These are phyloP conservation scores for Corythornis vintsioides DNA, from an alignment of 2,113 vertebrate species.

Conservation along the genomic window DNA sequence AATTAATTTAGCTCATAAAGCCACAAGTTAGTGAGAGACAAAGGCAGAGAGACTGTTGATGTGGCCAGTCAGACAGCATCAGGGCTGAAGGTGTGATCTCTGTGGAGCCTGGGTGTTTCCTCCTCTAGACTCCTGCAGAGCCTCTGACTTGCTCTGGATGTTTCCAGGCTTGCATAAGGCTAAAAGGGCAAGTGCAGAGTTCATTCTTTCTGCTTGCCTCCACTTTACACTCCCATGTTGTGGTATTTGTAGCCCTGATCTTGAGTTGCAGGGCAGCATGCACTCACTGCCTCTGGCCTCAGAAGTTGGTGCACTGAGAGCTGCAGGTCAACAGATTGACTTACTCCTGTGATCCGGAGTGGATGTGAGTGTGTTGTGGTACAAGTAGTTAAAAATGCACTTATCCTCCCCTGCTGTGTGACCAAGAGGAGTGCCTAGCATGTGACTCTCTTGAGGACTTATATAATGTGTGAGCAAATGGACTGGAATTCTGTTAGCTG, in stretches of 20 bases:
- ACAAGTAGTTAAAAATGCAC: not conserved
- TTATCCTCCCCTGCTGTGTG: not conserved
- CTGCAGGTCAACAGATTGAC: not conserved
- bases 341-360: not conserved
- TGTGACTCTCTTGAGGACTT: not conserved
- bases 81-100: not conserved
- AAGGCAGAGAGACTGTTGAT: not conserved
- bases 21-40: not conserved
- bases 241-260: not conserved
- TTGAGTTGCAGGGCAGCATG: not conserved
- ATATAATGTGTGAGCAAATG: not conserved
- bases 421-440: not conserved
- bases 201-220: not conserved
- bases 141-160: not conserved
- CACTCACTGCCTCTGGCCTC: not conserved
- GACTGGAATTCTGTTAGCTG: not conserved
- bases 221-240: not conserved
- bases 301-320: not conserved
- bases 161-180: not conserved
- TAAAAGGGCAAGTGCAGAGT: not conserved
- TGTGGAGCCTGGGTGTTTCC: not conserved
- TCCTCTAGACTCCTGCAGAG: not conserved
- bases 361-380: not conserved
- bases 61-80: not conserved
- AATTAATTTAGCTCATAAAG: not conserved